Evolutionary conservation across 2,113 vertebrate species (phyloP), one percentile per base, ranked within the genome.

Genomic region (Vidua macroura): DNA sequence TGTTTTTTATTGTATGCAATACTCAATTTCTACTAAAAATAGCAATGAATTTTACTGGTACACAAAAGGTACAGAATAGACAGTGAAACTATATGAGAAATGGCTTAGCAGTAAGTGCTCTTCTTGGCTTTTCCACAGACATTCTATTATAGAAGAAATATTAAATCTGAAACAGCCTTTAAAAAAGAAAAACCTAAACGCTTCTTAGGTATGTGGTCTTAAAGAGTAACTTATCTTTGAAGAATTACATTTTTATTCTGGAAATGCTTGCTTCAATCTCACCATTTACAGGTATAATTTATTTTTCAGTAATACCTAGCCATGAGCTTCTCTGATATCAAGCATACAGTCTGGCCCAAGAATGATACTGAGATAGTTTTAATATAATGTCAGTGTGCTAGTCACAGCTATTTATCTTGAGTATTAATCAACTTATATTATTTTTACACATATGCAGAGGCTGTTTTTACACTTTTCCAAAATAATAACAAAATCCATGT

Each of bases 101-200:
- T 92, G 55, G 44, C 58, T 94, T 64, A 24, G 2, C 30, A 92
- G 62, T 88, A 97, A 96, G 90, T 77, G 35, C 72, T 60, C 28
- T 52, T 41, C 58, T 86, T 91, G 16, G 5, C 68, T 67, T 94
- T 96, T 66, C 83, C 64, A 76, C 22, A 69, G 18, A 68, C 39
- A 48, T 87, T 81, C 92, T 77, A 53, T 90, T 92, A 52, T 53
- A 88, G 82, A 91, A 81, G 92, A 96, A 97, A 95, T 93, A 96
- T 77, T 87, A 94, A 95, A 96, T 91, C 77, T 92, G 78, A 60
- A 95, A 62, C 24, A 77, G 74, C 52, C 88, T 43, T 88, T 91
- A 64, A 93, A 97, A 96, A 95, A 87, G 94, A 92, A 96, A 83
- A 92, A 48, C 59, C 14, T 33, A 87, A 95, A 96, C 27, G 22